Conservation (phyloP, 2,113 vertebrate species). For the Mesocricetus auratus region DNA sequence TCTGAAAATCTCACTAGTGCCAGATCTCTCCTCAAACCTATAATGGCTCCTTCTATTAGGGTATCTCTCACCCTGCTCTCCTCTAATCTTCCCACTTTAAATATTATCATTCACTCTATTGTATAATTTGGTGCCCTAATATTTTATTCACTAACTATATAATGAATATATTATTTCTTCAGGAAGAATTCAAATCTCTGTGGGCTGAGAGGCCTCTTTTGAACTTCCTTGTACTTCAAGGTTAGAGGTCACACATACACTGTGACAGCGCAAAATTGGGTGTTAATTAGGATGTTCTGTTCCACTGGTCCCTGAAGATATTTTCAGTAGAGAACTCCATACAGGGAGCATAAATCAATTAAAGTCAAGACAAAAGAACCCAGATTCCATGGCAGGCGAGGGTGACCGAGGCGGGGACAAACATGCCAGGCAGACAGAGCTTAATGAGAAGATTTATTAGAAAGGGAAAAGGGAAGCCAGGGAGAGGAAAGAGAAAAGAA, state of each 20-base stretch:
- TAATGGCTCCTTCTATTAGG: too few species aligned
- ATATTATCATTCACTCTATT: slow-evolving; percentile 12
- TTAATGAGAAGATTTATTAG: too few species aligned
- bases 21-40: too few species aligned
- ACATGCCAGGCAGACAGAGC: too few species aligned
- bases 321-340: slow-evolving; percentile 6
- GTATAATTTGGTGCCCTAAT: slow-evolving; percentile 30
- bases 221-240: neutral
- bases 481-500: too few species aligned
- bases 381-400: too few species aligned
- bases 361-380: neutral
- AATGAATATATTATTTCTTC: slow-evolving; percentile 50
- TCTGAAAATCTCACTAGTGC: too few species aligned
- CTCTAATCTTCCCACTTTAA: too few species aligned
- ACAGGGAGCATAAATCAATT: slow-evolving; percentile 15
- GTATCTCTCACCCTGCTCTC: too few species aligned
- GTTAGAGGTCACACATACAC: neutral
- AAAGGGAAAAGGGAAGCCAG: too few species aligned
- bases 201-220: neutral
- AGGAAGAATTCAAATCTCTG: neutral
- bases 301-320: neutral
- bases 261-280: neutral
- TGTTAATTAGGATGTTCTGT: slow-evolving; percentile 10
- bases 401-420: too few species aligned
- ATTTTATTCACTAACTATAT: slow-evolving; percentile 51